Evolutionary conservation across 2,888 invertebrate species (phyloP).

Genomic region (Seira ritae): DNA sequence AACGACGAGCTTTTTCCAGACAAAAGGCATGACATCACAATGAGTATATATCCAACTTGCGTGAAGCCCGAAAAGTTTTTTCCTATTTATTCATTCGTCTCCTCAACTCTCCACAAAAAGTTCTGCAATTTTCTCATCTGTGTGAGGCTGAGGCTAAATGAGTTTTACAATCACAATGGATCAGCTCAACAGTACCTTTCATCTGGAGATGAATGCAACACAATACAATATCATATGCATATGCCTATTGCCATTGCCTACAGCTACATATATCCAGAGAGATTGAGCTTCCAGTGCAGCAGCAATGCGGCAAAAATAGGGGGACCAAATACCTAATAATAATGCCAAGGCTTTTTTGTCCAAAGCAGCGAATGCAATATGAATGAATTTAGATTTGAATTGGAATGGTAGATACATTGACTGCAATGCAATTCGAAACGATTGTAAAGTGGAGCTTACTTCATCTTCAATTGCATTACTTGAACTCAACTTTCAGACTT

Average conservation of each 20-base stretch:
- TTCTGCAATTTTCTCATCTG: too few relatives aligned
- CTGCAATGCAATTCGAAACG: background rate
- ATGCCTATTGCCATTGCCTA: background rate
- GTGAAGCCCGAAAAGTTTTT: too few relatives aligned
- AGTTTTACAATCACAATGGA: too few relatives aligned
- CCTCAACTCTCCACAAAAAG: too few relatives aligned
- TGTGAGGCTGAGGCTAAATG: too few relatives aligned
- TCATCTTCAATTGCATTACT: constrained; percentile 50
- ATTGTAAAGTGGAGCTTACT: background rate
- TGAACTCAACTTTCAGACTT: constrained; percentile 49
- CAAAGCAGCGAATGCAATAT: constrained; percentile 12
- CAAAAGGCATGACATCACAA: constrained; percentile 39
- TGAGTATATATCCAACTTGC: too few relatives aligned
- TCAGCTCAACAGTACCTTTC: too few relatives aligned
- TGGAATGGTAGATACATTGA: background rate
- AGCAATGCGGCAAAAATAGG: constrained; percentile 27
- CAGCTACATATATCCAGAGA: too few relatives aligned
- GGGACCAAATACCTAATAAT: background rate
- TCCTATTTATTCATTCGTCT: too few relatives aligned
- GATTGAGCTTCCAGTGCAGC: background rate
- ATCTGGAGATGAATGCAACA: too few relatives aligned
- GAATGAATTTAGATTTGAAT: background rate
- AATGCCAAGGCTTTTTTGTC: background rate
- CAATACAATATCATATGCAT: too few relatives aligned
- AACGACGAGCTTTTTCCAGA: too few relatives aligned